phyloP scores from a whole-genome alignment of 2,888 invertebrate genomes.

The Protophormia terraenovae region DNA sequence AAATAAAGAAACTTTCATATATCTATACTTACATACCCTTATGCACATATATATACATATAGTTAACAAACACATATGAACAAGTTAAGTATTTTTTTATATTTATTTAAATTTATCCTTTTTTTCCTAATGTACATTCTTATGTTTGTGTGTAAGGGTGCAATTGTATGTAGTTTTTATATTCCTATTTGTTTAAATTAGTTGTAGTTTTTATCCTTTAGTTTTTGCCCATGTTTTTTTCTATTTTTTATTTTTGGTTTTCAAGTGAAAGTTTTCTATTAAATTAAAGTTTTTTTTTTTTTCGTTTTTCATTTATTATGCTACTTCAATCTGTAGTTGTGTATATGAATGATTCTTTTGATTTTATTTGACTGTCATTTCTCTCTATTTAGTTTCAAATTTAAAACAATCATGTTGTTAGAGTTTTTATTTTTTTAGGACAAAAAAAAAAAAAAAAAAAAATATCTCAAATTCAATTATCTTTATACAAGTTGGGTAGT shows the following conservation, averaged over 20 bases:
- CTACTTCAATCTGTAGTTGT: background rate
- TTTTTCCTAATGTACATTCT: too few relatives aligned
- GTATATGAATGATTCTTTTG: background rate
- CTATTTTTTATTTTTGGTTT: conserved; percentile 18
- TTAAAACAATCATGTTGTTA: conserved; percentile 45
- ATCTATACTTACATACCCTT: conserved; percentile 21
- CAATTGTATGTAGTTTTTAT: background rate
- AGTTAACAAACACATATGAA: conserved; percentile 42
- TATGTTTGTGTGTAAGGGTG: background rate
- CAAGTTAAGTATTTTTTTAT: conserved; percentile 1
- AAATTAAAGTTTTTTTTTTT: conserved; percentile 32
- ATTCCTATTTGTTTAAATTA: conserved; percentile 62
- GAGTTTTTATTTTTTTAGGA: conserved; percentile 13
- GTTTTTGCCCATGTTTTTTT: background rate
- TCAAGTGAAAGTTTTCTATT: conserved; percentile 58
- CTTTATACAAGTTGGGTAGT: background rate
- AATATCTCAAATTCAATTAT: conserved; percentile 41
- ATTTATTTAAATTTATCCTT: conserved; percentile 60
- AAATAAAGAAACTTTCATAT: background rate
- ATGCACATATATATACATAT: conserved; percentile 15
- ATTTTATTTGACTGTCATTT: conserved; percentile 25
- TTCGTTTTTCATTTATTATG: background rate
- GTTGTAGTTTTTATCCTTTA: conserved; percentile 35
- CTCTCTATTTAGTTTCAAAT: conserved; percentile 38
- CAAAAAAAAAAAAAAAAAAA: too few relatives aligned